These are phyloP conservation scores for Cephus nigrinus DNA, from an alignment of 2,888 invertebrate genomes.

Conservation along the genomic window DNA sequence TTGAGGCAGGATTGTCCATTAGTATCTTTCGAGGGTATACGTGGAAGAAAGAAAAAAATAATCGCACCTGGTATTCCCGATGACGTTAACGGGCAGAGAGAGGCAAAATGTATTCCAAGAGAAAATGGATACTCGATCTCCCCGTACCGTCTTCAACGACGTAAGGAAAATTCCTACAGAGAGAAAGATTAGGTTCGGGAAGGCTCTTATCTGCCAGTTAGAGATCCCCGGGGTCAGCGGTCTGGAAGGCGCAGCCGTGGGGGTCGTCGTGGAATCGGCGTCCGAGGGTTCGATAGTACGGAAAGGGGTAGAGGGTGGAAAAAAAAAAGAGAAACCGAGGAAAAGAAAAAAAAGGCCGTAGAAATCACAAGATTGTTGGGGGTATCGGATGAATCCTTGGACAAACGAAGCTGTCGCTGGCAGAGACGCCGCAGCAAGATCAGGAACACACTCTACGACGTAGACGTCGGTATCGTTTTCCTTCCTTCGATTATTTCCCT, in stretches of 20 bases:
- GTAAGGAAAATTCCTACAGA: background rate
- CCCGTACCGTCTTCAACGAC: background rate
- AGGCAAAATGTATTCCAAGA: background rate
- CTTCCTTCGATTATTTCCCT: slow-evolving; percentile 12
- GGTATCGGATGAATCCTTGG: slow-evolving; percentile 27
- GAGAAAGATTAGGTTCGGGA: background rate
- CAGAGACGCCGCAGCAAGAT: slow-evolving; percentile 39
- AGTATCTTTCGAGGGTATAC: background rate
- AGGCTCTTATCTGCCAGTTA: background rate
- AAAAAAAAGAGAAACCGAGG: background rate
- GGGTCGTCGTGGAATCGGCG: background rate
- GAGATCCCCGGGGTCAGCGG: slow-evolving; percentile 1
- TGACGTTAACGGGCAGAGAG: background rate
- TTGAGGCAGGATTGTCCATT: background rate
- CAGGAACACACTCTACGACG: slow-evolving; percentile 31
- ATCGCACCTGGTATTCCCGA: background rate
- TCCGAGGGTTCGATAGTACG: background rate
- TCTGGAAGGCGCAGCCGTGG: background rate
- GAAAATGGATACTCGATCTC: background rate
- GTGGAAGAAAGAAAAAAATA: background rate
- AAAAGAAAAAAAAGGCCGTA: slow-evolving; percentile 8
- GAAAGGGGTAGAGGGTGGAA: background rate
- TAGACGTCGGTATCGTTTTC: slow-evolving; percentile 27
- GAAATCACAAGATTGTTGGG: background rate
- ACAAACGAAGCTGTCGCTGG: slow-evolving; percentile 33